phyloP scores from a whole-genome alignment of 2,113 vertebrate species.

The Mugil cephalus region DNA sequence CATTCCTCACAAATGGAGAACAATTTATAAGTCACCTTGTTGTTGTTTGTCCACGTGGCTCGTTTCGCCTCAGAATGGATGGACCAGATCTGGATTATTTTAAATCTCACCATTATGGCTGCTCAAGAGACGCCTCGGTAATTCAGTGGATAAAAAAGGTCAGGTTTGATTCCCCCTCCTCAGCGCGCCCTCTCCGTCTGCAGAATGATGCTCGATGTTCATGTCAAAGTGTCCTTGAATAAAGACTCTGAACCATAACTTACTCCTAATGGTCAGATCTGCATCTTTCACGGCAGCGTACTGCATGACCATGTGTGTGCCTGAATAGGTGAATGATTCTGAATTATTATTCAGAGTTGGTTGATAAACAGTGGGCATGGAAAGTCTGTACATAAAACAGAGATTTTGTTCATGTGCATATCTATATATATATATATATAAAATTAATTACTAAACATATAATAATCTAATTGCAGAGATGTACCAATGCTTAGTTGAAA shows the following conservation, averaged over 20 bases:
- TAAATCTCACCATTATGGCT: not conserved
- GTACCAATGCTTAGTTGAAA: too few species aligned
- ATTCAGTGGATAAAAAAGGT: slow-evolving; percentile 14
- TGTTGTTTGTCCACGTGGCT: slow-evolving; percentile 27
- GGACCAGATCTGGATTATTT: not conserved
- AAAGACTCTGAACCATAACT: not conserved
- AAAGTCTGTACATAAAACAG: too few species aligned
- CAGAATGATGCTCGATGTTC: not conserved
- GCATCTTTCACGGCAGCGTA: not conserved
- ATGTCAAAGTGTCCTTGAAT: not conserved
- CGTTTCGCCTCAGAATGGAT: slow-evolving; percentile 7
- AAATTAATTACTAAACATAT: too few species aligned
- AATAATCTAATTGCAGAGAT: too few species aligned
- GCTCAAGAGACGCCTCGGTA: not conserved
- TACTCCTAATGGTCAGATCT: not conserved
- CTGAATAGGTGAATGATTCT: too few species aligned
- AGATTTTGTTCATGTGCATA: too few species aligned
- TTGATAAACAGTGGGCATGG: too few species aligned
- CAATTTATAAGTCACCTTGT: slow-evolving; percentile 48
- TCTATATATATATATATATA: too few species aligned
- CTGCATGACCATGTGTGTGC: too few species aligned
- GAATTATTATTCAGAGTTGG: too few species aligned
- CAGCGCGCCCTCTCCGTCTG: not conserved
- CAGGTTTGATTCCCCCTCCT: slow-evolving; percentile 11
- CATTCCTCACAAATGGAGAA: slow-evolving; percentile 61